Percentiles rank a stretch among this genome's conserved stretches.
Conservation (phyloP, 2,888 invertebrate species). For the Diaprepes abbreviatus region DNA sequence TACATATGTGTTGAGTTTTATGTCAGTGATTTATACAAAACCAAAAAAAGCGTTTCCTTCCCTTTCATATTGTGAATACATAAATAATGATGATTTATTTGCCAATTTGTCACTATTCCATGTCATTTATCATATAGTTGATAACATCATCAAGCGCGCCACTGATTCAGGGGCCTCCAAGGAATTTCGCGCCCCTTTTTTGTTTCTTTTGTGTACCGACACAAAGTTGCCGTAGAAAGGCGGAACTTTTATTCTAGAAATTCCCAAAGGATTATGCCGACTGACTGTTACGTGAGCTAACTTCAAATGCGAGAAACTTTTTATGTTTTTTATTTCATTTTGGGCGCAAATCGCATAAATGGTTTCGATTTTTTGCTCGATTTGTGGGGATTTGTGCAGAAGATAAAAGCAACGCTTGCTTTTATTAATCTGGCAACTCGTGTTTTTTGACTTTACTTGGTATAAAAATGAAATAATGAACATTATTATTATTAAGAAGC, state of each 20-base stretch:
- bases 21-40: no score
- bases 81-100: no score
- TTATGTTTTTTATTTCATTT: constrained; percentile 34
- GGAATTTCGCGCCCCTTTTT: constrained; percentile 34
- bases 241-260: constrained; percentile 34
- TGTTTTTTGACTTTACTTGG: background rate
- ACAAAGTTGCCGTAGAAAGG: constrained; percentile 39
- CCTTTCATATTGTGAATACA: no score
- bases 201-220: constrained; percentile 37
- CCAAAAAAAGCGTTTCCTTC: no score
- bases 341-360: constrained; percentile 33
- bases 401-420: constrained; percentile 12
- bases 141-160: background rate
- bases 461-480: background rate
- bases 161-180: constrained; percentile 20
- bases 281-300: constrained; percentile 37
- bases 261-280: constrained; percentile 37
- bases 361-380: constrained; percentile 38
- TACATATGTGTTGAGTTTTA: no score
- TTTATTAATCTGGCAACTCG: background rate
- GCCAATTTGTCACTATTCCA: no score
- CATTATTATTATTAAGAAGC: no score
- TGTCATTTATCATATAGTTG: no score
- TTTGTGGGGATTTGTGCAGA: constrained; percentile 34
- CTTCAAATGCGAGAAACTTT: constrained; percentile 30